phyloP scores from a whole-genome alignment of 2,888 invertebrate genomes.

The Leptarthrus brevirostris region DNA sequence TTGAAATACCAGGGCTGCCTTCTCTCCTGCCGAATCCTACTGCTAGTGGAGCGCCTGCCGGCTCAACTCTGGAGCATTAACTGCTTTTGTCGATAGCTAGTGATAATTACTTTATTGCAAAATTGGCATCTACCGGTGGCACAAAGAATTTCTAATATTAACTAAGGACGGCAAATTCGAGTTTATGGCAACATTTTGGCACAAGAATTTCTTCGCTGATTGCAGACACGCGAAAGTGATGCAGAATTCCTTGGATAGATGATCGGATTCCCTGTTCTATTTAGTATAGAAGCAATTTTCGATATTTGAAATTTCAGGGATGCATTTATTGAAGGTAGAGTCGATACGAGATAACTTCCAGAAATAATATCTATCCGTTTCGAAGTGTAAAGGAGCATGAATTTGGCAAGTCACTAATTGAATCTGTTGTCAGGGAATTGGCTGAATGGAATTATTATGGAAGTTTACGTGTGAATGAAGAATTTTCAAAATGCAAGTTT shows the following conservation, averaged over 20 bases:
- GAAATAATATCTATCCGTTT: too few relatives aligned
- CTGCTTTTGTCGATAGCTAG: constrained; percentile 44
- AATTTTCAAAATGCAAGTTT: too few relatives aligned
- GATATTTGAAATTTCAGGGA: neutral
- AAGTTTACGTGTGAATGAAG: too few relatives aligned
- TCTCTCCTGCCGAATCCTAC: neutral
- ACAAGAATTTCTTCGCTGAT: constrained; percentile 29
- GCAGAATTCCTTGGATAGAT: neutral
- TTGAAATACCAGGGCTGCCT: constrained; percentile 51
- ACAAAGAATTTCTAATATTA: constrained; percentile 46
- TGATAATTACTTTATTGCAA: constrained; percentile 46
- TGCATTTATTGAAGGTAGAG: too few relatives aligned
- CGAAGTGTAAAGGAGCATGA: too few relatives aligned
- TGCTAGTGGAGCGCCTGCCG: neutral
- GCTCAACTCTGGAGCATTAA: constrained; percentile 17
- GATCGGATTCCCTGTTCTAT: neutral
- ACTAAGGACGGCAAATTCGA: constrained; percentile 17
- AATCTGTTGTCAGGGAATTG: too few relatives aligned
- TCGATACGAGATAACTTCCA: too few relatives aligned
- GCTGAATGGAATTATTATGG: too few relatives aligned
- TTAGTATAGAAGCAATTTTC: neutral
- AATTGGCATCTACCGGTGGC: constrained; percentile 42
- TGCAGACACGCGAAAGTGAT: constrained; percentile 13
- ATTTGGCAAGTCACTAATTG: too few relatives aligned
- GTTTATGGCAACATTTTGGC: constrained; percentile 37